These are phyloP conservation scores for Elysia crispata DNA, from an alignment of 2,888 invertebrate genomes.

Conservation along the genomic window DNA sequence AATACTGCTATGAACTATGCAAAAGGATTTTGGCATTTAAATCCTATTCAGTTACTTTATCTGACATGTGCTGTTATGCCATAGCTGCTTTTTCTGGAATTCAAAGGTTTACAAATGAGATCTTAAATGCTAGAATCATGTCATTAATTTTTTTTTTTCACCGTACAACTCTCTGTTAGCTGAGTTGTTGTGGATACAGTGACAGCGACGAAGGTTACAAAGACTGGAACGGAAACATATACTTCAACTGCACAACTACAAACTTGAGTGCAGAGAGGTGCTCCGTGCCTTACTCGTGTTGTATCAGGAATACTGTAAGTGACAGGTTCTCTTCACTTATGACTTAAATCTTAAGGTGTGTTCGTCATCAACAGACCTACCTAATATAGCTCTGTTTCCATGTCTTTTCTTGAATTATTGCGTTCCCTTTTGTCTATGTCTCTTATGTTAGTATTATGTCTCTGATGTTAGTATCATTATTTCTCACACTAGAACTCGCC, in stretches of 20 bases:
- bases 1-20: no score
- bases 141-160: no score
- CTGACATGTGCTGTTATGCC: no score
- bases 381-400: neutral
- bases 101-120: no score
- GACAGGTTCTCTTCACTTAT: neutral
- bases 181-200: slow-evolving; percentile 78
- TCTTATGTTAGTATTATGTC: no score
- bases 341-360: neutral
- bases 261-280: slow-evolving; percentile 76
- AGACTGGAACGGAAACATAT: slow-evolving; percentile 77
- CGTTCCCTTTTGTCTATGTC: no score
- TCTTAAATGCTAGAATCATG: no score
- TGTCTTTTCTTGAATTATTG: slow-evolving; percentile 3
- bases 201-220: slow-evolving; percentile 73
- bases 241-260: slow-evolving; percentile 76
- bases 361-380: neutral
- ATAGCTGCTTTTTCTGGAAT: no score
- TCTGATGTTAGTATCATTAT: no score
- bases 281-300: slow-evolving; percentile 79
- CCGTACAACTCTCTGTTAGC: slow-evolving; percentile 61
- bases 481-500: no score
- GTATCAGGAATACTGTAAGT: slow-evolving; percentile 64
- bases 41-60: no score
- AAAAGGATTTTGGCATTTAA: no score